A percentile compares a stretch with the other conserved stretches of the same genome.
Evolutionary conservation across 2,888 invertebrate genomes (phyloP).

Genomic region (Glyphotaelius pellucidus): DNA sequence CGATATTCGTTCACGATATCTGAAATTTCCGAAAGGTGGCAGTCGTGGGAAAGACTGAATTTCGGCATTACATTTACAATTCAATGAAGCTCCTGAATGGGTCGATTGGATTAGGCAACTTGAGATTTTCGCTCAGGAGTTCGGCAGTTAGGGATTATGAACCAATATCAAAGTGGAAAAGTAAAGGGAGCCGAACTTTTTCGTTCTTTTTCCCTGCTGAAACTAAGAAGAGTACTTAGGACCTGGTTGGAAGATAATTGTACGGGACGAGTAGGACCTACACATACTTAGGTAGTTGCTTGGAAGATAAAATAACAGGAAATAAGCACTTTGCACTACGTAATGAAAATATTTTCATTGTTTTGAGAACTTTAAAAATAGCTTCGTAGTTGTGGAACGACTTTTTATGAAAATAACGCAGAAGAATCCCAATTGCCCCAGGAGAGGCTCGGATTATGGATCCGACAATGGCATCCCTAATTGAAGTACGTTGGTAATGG

Average conservation of each 20-base stretch:
- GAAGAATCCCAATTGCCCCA: too few relatives aligned
- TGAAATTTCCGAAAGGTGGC: neutral
- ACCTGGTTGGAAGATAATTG: neutral
- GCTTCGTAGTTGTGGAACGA: too few relatives aligned
- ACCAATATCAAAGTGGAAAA: neutral
- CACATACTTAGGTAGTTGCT: too few relatives aligned
- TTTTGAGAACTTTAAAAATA: too few relatives aligned
- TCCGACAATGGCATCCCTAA: too few relatives aligned
- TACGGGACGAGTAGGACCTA: too few relatives aligned
- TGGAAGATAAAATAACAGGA: too few relatives aligned
- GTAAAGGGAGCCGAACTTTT: neutral
- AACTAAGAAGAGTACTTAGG: neutral
- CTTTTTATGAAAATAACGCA: too few relatives aligned
- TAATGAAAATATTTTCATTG: too few relatives aligned
- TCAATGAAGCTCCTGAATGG: neutral
- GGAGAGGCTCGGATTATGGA: too few relatives aligned
- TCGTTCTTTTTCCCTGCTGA: neutral
- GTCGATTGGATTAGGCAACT: neutral
- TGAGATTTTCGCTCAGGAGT: neutral
- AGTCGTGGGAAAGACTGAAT: neutral
- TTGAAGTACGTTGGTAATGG: too few relatives aligned
- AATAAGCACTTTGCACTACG: too few relatives aligned
- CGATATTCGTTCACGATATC: neutral
- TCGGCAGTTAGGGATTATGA: neutral
- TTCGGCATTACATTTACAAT: neutral